A percentile compares a stretch with the other conserved stretches of the same genome.
phyloP scores from a whole-genome alignment of 2,888 invertebrate genomes.

The Terebella lapidaria region DNA sequence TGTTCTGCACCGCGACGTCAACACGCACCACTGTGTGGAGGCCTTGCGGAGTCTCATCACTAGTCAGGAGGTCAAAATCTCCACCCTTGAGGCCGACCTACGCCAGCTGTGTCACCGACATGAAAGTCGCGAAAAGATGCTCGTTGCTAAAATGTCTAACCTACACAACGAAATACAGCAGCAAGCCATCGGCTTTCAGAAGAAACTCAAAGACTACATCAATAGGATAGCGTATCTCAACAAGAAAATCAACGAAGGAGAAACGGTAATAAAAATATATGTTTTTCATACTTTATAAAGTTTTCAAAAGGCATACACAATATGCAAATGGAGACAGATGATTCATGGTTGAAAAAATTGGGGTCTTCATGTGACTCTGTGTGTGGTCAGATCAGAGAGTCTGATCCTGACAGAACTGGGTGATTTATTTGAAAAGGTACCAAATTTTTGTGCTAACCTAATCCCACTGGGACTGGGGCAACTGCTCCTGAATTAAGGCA shows the following conservation, averaged over 20 bases:
- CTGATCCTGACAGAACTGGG: too few relatives aligned
- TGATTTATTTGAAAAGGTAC: too few relatives aligned
- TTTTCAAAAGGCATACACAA: too few relatives aligned
- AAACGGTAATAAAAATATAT: too few relatives aligned
- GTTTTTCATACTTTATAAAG: too few relatives aligned
- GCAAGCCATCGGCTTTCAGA: slow-evolving; percentile 30
- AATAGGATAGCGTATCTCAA: slow-evolving; percentile 7
- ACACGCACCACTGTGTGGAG: slow-evolving; percentile 31
- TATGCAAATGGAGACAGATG: too few relatives aligned
- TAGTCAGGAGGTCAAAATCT: slow-evolving; percentile 29
- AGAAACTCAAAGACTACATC: slow-evolving; percentile 25
- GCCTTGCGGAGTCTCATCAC: slow-evolving; percentile 28
- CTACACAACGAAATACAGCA: slow-evolving; percentile 30
- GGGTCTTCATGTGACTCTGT: too few relatives aligned
- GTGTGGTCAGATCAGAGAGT: too few relatives aligned
- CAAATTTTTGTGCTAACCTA: too few relatives aligned
- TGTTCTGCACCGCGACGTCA: slow-evolving; percentile 21
- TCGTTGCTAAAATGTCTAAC: slow-evolving; percentile 27
- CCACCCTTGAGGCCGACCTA: slow-evolving; percentile 24
- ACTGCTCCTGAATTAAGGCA: too few relatives aligned
- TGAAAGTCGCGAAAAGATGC: slow-evolving; percentile 29
- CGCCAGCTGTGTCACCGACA: slow-evolving; percentile 22
- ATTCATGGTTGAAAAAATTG: too few relatives aligned
- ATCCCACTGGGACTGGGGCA: too few relatives aligned
- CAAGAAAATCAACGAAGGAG: background rate